A percentile compares a stretch with the other conserved stretches of the same genome.
Evolutionary conservation across 2,113 vertebrate genomes (phyloP).

Genomic region (Ginglymostoma cirratum): DNA sequence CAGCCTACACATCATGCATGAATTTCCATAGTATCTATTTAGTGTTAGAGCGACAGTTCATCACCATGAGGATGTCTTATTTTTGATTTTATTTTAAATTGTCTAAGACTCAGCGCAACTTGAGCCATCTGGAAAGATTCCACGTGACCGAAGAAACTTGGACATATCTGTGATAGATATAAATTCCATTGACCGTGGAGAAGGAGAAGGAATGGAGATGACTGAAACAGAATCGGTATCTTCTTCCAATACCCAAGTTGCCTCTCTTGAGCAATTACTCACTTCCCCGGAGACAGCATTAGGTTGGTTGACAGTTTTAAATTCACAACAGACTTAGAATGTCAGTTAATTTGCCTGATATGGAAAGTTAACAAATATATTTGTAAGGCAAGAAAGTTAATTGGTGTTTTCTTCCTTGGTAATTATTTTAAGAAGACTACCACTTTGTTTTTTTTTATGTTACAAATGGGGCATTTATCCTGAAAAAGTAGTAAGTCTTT

Average conservation of each 20-base stretch:
- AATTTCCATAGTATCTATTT: neutral
- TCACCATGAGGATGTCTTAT: neutral
- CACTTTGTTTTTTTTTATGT: neutral
- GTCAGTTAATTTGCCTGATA: neutral
- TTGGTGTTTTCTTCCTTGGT: neutral
- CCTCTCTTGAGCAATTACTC: conserved; percentile 88
- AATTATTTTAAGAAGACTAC: neutral
- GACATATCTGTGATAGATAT: conserved; percentile 70
- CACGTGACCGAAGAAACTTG: conserved; percentile 62
- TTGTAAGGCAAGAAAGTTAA: neutral
- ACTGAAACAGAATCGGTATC: conserved; percentile 73
- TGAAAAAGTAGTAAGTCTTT: neutral
- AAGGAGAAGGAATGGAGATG: conserved; percentile 95
- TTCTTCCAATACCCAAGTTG: conserved; percentile 58
- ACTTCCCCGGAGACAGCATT: conserved; percentile 70
- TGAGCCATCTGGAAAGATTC: conserved; percentile 59
- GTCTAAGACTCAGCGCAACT: conserved; percentile 55
- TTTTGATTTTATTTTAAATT: neutral
- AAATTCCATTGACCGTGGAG: conserved; percentile 75
- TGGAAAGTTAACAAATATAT: neutral
- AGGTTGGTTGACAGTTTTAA: conserved; percentile 56
- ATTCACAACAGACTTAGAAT: neutral
- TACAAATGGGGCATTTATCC: neutral
- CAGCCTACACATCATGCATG: neutral
- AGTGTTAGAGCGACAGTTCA: neutral